phyloP scores from a whole-genome alignment of 2,888 invertebrate species.

The Drosophila mimica region DNA sequence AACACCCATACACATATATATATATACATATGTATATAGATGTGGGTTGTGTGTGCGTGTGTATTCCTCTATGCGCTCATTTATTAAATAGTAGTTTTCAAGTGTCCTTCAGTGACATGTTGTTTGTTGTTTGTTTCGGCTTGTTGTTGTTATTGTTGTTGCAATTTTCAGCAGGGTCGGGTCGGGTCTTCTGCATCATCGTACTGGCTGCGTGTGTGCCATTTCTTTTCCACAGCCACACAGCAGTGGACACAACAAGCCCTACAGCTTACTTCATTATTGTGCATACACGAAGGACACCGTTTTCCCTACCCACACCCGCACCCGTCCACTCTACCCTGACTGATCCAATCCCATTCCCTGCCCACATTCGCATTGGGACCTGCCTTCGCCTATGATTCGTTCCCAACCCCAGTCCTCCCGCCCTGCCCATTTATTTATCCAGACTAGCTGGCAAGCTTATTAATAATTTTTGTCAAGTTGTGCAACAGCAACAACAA shows the following conservation, averaged over 20 bases:
- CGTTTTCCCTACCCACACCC: neutral
- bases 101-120: conserved; percentile 82
- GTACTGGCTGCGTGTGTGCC: conserved; percentile 62
- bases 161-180: conserved; percentile 42
- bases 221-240: conserved; percentile 55
- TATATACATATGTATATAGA: conserved; percentile 6
- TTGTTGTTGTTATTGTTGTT: conserved; percentile 47
- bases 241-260: conserved; percentile 52
- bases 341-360: neutral
- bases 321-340: neutral
- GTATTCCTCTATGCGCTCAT: conserved; percentile 73
- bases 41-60: conserved; percentile 41
- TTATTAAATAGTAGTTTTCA: conserved; percentile 83
- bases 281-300: conserved; percentile 70
- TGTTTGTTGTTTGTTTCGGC: conserved; percentile 70
- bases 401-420: conserved; percentile 6
- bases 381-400: conserved; percentile 6
- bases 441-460: conserved; percentile 57
- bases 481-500: conserved; percentile 32
- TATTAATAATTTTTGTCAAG: conserved; percentile 76
- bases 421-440: conserved; percentile 66
- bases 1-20: conserved; percentile 20
- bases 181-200: conserved; percentile 44
- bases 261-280: conserved; percentile 71
- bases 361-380: conserved; percentile 11